Evolutionary conservation across 2,888 invertebrate species (phyloP), one percentile per base, ranked within the genome.

Genomic region (Pristionchus exspectatus): DNA sequence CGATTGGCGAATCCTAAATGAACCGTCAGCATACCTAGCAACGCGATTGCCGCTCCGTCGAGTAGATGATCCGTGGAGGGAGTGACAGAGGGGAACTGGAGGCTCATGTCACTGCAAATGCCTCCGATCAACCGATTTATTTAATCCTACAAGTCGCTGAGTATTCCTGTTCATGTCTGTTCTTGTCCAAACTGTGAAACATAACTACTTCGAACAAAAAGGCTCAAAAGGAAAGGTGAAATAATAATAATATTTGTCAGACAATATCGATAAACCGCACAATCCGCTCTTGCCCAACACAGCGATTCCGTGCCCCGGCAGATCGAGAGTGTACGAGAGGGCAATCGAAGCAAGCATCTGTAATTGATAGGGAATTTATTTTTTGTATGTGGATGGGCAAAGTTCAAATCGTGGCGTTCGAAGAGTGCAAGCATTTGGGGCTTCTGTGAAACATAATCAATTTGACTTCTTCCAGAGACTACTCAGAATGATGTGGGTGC

Each of bases 241-340:
- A 2, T 2, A 56, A 18, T n/a, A n/a, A n/a, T n/a, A 38, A 38
- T 38, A 38, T 38, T 38, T 38, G 38, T 38, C 38, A 5, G 38
- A 38, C 38, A 59, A 14, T 12, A 72, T 1, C 16, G 18, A 33
- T 33, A 1, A 24, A 56, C 1, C 84, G 7, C 21, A 87, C 87
- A 44, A 50, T 69, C 16, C 24, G 10, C 2, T 69, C 87, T 87
- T 87, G 1, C 69, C 87, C 2, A 88, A 74, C 69, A 88, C 69
- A 0, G 24, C 33, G 14, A 88, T 59, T 88, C 87, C 87, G 7
- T 88, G 72, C 3, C 24, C 27, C 5, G 72, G 74, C 33, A 88
- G 87, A 24, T 74, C 74, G 9, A 88, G 33, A 24, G 89, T 83
- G 83, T 89, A 83, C 1, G 89, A 89, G 59, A 89, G 89, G 18